Evolutionary conservation across 2,797 vertebrate species (phyloP).

Genomic region (Tiaroga cobitis): DNA sequence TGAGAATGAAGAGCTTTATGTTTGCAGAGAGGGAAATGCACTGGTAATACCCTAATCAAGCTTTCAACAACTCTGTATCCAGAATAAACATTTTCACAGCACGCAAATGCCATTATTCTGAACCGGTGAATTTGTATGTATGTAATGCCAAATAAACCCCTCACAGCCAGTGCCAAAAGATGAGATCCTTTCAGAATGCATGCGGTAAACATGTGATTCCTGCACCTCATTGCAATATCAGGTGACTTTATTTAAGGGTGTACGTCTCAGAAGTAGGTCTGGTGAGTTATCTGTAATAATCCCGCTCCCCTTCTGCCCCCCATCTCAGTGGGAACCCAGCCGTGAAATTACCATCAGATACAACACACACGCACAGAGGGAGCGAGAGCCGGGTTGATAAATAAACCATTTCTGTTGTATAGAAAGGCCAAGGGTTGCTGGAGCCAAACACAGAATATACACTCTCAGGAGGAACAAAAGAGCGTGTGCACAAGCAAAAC

Average conservation of each 20-base stretch:
- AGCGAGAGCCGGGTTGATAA: constrained; percentile 46
- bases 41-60: constrained; percentile 75
- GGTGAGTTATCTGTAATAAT: constrained; percentile 69
- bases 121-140: constrained; percentile 40
- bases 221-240: constrained; percentile 3
- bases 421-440: constrained; percentile 47
- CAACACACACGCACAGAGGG: constrained; percentile 41
- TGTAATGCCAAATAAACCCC: not conserved
- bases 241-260: constrained; percentile 45
- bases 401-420: constrained; percentile 56
- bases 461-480: constrained; percentile 41
- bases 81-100: constrained; percentile 76
- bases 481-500: constrained; percentile 33
- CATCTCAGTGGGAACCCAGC: constrained; percentile 64
- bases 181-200: constrained; percentile 54
- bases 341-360: constrained; percentile 81
- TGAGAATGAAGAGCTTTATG: constrained; percentile 71
- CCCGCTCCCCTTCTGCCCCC: constrained; percentile 62
- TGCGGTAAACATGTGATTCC: constrained; percentile 48
- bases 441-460: constrained; percentile 54
- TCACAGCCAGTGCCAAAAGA: constrained; percentile 18
- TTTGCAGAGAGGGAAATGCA: constrained; percentile 67
- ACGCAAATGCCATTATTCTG: constrained; percentile 69
- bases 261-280: constrained; percentile 51
- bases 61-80: constrained; percentile 72